Evolutionary conservation across 2,797 vertebrate genomes (phyloP).

Genomic region (Chaenodraco wilsoni): DNA sequence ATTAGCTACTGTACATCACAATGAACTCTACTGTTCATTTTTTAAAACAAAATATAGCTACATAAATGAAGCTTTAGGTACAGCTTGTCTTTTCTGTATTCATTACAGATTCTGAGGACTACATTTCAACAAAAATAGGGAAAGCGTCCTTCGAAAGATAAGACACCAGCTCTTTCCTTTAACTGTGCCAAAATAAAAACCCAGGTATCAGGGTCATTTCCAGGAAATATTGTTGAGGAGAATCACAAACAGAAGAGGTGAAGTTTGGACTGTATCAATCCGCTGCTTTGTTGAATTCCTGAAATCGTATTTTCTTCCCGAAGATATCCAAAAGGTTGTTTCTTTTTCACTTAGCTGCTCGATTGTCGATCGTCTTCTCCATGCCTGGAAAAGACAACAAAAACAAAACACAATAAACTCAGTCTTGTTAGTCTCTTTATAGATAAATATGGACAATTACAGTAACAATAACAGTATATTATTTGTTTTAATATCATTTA

Average conservation of each 20-base stretch:
- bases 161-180: conserved; percentile 3
- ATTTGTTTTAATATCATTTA: too few relatives aligned
- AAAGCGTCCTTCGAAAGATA: conserved; percentile 1
- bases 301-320: conserved; percentile 38
- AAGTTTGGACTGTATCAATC: conserved; percentile 29
- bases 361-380: conserved; percentile 30
- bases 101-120: conserved; percentile 35
- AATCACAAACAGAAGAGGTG: conserved; percentile 10
- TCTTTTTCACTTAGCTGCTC: conserved; percentile 48
- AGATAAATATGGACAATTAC: too few relatives aligned
- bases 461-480: too few relatives aligned
- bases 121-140: conserved; percentile 4
- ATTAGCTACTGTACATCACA: conserved; percentile 60
- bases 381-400: conserved; percentile 68
- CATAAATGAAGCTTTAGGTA: conserved; percentile 5
- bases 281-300: conserved; percentile 35
- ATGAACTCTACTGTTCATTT: conserved; percentile 39
- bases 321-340: conserved; percentile 13
- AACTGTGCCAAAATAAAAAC: conserved; percentile 29
- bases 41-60: conserved; percentile 11
- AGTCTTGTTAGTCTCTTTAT: too few relatives aligned
- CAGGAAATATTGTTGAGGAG: conserved; percentile 8
- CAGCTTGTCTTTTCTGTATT: conserved; percentile 26
- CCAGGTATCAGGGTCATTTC: neutral
- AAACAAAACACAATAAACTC: neutral